Evolutionary conservation across 2,797 vertebrate genomes (phyloP), one percentile per base, ranked within the genome.

Genomic region (Muscicapa comitata): DNA sequence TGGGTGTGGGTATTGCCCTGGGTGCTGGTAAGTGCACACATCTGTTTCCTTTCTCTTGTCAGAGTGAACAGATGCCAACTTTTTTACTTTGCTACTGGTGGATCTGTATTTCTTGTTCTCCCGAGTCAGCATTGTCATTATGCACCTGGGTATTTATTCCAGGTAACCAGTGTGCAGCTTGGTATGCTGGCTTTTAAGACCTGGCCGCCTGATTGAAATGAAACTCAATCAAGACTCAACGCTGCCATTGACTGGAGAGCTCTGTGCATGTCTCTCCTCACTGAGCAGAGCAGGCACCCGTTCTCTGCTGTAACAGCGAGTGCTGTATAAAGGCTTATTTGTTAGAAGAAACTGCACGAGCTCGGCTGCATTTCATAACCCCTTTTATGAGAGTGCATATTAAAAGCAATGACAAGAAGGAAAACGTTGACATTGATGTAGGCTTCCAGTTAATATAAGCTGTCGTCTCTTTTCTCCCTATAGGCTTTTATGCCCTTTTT

Each of bases 1-100:
- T 99, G 88, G 92, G 98, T 97, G 71, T 19, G 4, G 59, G 24
- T 43, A 3, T 24, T 48, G 37, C 93, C 96, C 92, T 92, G 93
- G 95, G 4, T 68, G 66, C 66, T 54, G 68, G n/a, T 71, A 50
- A 62, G 68, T 54, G 51, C 50, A 51, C 1, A 1, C 14, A 2
- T 65, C 28, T 33, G 53, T 63, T 51, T 17, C n/a, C 12, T 7
- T 70, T 87, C 38, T 77, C 26, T 40, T 59, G 19, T 70, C 66
- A 61, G 54, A 42, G 23, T 17, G 66, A 86, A 53, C 12, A 51
- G 37, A 55, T 53, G 21, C 26, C 70, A 78, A 4, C 43, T 66
- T 88, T 19, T 80, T 57, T 35, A 14, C n/a, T 45, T 71, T 58
- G 33, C 72, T 78, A 35, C 33, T 1, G 16, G 33, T 17, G 26